A percentile compares a stretch with the other conserved stretches of the same genome.
These are phyloP conservation scores for Drosophila simulans DNA, from an alignment of 1,140 invertebrate species.

Conservation along the genomic window DNA sequence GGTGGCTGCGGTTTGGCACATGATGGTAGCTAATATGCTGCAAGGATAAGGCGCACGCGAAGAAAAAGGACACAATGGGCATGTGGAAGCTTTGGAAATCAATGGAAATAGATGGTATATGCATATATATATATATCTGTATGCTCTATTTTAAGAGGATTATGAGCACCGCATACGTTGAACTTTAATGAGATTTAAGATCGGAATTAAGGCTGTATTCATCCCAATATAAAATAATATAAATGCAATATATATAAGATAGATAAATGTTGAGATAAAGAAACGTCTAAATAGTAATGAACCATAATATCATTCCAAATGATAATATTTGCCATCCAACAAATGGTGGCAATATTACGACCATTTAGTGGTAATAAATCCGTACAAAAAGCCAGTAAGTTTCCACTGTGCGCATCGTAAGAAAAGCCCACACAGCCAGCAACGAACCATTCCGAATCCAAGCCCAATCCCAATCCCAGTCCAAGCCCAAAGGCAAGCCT, in stretches of 20 bases:
- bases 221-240: too few relatives aligned
- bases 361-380: background rate
- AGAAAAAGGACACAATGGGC: constrained; percentile 41
- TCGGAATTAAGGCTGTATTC: too few relatives aligned
- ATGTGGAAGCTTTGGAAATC: background rate
- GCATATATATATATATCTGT: background rate
- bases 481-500: constrained; percentile 25
- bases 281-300: too few relatives aligned
- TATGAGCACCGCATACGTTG: background rate
- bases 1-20: constrained; percentile 75
- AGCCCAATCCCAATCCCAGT: background rate
- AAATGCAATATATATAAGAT: too few relatives aligned
- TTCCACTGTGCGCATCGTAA: constrained; percentile 39
- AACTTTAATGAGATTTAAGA: too few relatives aligned
- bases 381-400: background rate
- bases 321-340: background rate
- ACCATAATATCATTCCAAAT: too few relatives aligned
- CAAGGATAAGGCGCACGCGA: constrained; percentile 58
- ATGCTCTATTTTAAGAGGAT: constrained; percentile 1
- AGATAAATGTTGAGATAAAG: too few relatives aligned
- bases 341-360: background rate
- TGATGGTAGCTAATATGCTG: constrained; percentile 81
- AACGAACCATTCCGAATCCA: constrained; percentile 11
- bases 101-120: background rate
- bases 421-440: constrained; percentile 28